A percentile compares a stretch with the other conserved stretches of the same genome.
phyloP scores from a whole-genome alignment of 1,140 invertebrate species.

The Argopecten irradians region DNA sequence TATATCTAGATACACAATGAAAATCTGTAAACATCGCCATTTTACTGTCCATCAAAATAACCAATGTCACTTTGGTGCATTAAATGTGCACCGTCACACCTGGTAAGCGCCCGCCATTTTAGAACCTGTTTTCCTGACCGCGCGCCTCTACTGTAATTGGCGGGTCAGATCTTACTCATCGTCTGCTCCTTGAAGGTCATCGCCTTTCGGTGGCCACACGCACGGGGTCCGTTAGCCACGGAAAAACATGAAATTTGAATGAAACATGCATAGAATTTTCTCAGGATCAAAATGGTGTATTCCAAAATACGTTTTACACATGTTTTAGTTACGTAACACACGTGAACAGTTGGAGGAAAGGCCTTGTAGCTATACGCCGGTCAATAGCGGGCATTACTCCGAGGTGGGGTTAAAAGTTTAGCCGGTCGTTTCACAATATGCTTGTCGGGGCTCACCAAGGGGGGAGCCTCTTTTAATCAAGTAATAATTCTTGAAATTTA shows the following conservation, averaged over 20 bases:
- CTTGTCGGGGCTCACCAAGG: neutral
- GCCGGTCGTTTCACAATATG: slow-evolving; percentile 1
- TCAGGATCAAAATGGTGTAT: neutral
- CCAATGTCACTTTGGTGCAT: neutral
- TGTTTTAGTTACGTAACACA: neutral
- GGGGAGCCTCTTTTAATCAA: neutral
- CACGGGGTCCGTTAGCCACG: neutral
- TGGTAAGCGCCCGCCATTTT: neutral
- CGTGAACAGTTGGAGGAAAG: neutral
- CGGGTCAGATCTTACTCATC: neutral
- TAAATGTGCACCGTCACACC: neutral
- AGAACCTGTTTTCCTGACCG: neutral
- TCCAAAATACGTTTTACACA: neutral
- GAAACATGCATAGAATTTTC: neutral
- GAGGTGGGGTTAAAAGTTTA: neutral
- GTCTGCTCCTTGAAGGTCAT: neutral
- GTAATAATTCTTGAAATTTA: neutral
- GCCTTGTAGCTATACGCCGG: neutral
- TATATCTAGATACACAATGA: no score
- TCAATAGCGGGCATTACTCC: neutral
- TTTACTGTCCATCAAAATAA: no score
- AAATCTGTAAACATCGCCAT: no score
- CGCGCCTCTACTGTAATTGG: neutral
- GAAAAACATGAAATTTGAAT: neutral
- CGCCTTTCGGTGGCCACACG: neutral